Evolutionary conservation across 2,888 invertebrate genomes (phyloP).

Genomic region (Neocrepidodera transversa): DNA sequence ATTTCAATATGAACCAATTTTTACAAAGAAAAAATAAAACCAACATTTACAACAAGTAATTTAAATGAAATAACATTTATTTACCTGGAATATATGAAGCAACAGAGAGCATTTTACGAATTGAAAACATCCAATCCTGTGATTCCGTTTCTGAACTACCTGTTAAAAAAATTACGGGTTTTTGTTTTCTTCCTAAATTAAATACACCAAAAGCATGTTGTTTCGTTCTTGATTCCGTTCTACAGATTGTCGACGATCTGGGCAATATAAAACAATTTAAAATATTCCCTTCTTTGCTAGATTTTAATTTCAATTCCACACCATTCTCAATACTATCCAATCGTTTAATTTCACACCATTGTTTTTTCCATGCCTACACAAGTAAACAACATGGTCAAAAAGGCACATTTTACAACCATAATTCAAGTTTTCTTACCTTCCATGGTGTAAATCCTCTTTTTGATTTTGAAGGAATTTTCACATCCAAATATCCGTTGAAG

Average conservation of each 20-base stretch:
- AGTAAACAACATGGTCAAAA: not conserved
- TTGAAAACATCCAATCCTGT: conserved; percentile 74
- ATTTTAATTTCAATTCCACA: conserved; percentile 66
- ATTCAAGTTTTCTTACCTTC: conserved; percentile 66
- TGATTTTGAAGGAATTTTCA: conserved; percentile 69
- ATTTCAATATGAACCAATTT: too few species aligned
- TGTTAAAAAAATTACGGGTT: conserved; percentile 71
- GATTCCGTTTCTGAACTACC: conserved; percentile 70
- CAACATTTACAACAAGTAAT: too few species aligned
- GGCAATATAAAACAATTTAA: conserved; percentile 65
- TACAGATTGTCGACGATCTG: conserved; percentile 66
- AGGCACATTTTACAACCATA: not conserved
- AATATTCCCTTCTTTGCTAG: conserved; percentile 57
- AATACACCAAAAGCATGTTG: conserved; percentile 75
- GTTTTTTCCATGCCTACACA: conserved; percentile 69
- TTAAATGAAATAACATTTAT: not conserved
- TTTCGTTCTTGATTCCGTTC: conserved; percentile 72
- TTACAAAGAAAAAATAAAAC: too few species aligned
- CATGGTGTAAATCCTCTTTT: conserved; percentile 69
- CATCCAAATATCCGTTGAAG: conserved; percentile 69
- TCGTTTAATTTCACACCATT: conserved; percentile 70
- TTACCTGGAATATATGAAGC: conserved; percentile 58
- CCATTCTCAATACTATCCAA: conserved; percentile 64
- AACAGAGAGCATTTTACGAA: conserved; percentile 63
- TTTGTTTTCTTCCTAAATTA: conserved; percentile 64